Conservation (phyloP, 2,797 vertebrate genomes). For the Coluber constrictor region DNA sequence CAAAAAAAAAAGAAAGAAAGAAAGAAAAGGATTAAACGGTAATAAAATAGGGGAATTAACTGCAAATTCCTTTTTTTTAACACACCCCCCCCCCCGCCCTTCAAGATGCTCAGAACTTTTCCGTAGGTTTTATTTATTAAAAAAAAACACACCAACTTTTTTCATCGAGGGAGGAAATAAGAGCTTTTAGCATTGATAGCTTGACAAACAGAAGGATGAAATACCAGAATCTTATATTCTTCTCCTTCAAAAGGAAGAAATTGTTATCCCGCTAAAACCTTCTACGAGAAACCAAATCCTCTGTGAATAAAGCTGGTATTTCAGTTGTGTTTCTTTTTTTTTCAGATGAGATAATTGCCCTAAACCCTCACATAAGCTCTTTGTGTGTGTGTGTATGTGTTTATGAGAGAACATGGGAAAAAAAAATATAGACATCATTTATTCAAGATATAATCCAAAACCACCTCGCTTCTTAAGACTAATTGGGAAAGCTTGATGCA, state of each 20-base stretch:
- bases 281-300: neutral
- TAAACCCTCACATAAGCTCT: neutral
- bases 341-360: neutral
- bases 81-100: rapidly evolving
- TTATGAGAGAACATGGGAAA: neutral
- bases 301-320: neutral
- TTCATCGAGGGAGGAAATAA: neutral
- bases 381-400: neutral
- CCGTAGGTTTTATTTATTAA: neutral
- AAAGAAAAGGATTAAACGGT: neutral
- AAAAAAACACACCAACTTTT: neutral
- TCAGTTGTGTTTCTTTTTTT: neutral
- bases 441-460: neutral
- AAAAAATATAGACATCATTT: neutral
- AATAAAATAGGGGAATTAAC: neutral
- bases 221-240: neutral
- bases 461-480: conserved; percentile 7
- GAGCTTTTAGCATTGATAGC: neutral
- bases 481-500: conserved; percentile 13
- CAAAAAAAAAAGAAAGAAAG: neutral
- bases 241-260: neutral
- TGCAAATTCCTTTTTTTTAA: neutral
- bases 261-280: neutral
- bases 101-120: neutral
- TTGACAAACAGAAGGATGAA: neutral